Evolutionary conservation across 1,140 invertebrate species (phyloP).

Genomic region (Charaxes varanes): DNA sequence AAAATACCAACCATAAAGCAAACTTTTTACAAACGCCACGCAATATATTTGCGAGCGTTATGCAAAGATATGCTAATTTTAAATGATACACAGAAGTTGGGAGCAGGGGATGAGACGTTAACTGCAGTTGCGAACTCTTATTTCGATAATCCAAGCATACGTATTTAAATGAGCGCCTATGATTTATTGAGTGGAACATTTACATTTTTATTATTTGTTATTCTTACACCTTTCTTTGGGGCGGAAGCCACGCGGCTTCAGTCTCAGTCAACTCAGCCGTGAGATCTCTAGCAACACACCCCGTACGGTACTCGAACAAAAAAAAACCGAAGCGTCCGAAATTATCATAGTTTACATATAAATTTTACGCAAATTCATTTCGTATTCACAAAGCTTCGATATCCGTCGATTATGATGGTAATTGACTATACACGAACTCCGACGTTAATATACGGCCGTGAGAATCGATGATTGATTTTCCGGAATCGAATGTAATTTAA

Average conservation of each 20-base stretch:
- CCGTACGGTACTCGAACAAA: conserved; percentile 37
- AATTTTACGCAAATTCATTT: conserved; percentile 72
- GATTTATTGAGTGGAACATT: conserved; percentile 77
- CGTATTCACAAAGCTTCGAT: conserved; percentile 58
- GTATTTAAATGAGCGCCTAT: conserved; percentile 73
- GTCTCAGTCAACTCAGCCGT: conserved; percentile 68
- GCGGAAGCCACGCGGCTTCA: conserved; percentile 69
- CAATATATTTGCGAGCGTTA: conserved; percentile 19
- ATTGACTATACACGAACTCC: conserved; percentile 66
- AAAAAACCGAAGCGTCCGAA: conserved; percentile 53
- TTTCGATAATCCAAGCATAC: conserved; percentile 65
- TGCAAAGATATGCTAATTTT: conserved; percentile 50
- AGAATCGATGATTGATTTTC: conserved; percentile 65
- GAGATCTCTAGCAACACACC: conserved; percentile 51
- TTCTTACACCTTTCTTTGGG: conserved; percentile 72
- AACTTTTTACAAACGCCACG: conserved; percentile 2
- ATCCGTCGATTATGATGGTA: conserved; percentile 68
- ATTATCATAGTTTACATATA: conserved; percentile 74
- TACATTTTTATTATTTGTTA: conserved; percentile 77
- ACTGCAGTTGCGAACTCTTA: conserved; percentile 53
- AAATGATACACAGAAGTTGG: conserved; percentile 35
- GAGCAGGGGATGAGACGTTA: conserved; percentile 30
- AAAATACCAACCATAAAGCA: no score
- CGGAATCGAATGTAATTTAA: conserved; percentile 31
- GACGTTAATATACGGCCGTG: conserved; percentile 67